Percentiles rank a stretch among this genome's conserved stretches.
Evolutionary conservation across 2,888 invertebrate species (phyloP).

Genomic region (Leptopilina myrica): DNA sequence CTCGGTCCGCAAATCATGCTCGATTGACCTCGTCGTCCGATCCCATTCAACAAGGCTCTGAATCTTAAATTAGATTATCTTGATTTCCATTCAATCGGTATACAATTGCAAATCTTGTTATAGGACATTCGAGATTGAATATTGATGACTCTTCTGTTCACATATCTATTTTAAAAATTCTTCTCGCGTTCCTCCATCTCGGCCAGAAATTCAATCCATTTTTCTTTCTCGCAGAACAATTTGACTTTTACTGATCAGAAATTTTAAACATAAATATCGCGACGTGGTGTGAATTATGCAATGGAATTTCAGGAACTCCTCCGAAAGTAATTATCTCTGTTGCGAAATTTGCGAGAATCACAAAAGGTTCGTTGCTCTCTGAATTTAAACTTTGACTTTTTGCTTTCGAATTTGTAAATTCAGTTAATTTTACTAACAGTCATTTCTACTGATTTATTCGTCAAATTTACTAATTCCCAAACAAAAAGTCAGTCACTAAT

Average conservation of each 20-base stretch:
- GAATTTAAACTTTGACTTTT: too few relatives aligned
- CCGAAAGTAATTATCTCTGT: not conserved
- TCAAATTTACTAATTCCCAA: too few relatives aligned
- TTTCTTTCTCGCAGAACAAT: not conserved
- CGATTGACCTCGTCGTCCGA: constrained; percentile 9
- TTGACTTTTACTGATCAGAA: not conserved
- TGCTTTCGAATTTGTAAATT: too few relatives aligned
- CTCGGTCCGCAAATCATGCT: constrained; percentile 50
- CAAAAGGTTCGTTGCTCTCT: not conserved
- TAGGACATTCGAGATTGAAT: constrained; percentile 22
- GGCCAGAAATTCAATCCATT: not conserved
- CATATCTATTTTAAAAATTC: constrained; percentile 21
- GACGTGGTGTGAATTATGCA: not conserved
- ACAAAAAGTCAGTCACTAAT: too few relatives aligned
- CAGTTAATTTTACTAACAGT: too few relatives aligned
- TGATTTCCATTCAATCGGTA: constrained; percentile 18
- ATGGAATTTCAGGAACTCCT: not conserved
- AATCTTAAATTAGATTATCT: constrained; percentile 27
- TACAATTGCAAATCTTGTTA: constrained; percentile 32
- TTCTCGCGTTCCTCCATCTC: constrained; percentile 9
- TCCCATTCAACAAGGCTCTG: constrained; percentile 21
- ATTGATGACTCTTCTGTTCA: constrained; percentile 19
- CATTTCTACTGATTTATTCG: too few relatives aligned
- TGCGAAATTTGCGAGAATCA: not conserved
- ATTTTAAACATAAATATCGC: not conserved